Evolutionary conservation across 2,888 invertebrate genomes (phyloP).

Genomic region (Plusia festucae): DNA sequence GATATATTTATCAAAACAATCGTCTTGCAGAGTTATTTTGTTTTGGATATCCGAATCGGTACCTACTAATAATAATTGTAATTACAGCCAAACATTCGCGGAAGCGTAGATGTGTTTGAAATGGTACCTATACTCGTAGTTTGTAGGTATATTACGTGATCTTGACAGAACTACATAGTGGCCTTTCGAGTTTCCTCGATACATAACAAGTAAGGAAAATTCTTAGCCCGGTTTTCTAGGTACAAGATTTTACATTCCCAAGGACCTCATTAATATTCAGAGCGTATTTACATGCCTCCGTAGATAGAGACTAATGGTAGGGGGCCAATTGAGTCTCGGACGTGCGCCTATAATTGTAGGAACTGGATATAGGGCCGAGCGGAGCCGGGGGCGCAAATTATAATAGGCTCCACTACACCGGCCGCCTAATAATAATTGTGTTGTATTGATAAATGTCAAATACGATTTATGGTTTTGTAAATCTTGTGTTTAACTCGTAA

Average conservation of each 20-base stretch:
- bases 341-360: conserved; percentile 72
- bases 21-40: conserved; percentile 17
- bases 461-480: conserved; percentile 52
- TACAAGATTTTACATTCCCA: conserved; percentile 65
- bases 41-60: conserved; percentile 28
- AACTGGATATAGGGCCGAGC: conserved; percentile 57
- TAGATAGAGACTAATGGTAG: conserved; percentile 66
- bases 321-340: conserved; percentile 63
- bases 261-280: conserved; percentile 77
- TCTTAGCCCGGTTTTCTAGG: conserved; percentile 63
- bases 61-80: conserved; percentile 31
- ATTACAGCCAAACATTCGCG: conserved; percentile 35
- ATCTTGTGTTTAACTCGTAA: conserved; percentile 16
- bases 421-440: conserved; percentile 67
- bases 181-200: conserved; percentile 64
- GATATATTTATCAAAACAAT: conserved; percentile 34
- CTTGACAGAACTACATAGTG: conserved; percentile 49
- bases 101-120: conserved; percentile 50
- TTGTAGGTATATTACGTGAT: conserved; percentile 42
- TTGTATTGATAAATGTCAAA: conserved; percentile 74
- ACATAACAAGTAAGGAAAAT: conserved; percentile 62
- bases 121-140: conserved; percentile 28
- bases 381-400: conserved; percentile 69
- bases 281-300: conserved; percentile 69
- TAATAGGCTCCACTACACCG: conserved; percentile 59